phyloP scores from a whole-genome alignment of 2,888 invertebrate species.

The Erebia ligea region DNA sequence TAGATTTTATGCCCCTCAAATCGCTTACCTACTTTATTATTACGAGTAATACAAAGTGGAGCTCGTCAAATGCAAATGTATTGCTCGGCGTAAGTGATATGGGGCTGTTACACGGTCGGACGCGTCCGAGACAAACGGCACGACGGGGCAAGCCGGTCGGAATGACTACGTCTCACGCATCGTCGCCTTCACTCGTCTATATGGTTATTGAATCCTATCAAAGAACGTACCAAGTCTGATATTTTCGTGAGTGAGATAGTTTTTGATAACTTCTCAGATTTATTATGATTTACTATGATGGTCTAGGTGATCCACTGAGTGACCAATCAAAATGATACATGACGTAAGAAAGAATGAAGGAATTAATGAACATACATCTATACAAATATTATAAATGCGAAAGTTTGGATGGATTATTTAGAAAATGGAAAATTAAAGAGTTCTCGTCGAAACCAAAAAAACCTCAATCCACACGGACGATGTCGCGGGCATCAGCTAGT shows the following conservation, averaged over 20 bases:
- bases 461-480: too few species aligned
- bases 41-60: neutral
- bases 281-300: too few species aligned
- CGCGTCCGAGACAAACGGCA: conserved; percentile 35
- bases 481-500: too few species aligned
- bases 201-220: conserved; percentile 17
- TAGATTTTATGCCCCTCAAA: neutral
- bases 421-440: too few species aligned
- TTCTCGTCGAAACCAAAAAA: too few species aligned
- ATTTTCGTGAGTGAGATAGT: neutral
- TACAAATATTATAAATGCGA: neutral
- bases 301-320: neutral
- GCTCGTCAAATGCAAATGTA: conserved; percentile 20
- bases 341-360: too few species aligned
- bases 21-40: neutral
- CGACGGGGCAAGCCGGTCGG: conserved; percentile 33
- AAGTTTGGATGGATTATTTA: too few species aligned
- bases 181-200: conserved; percentile 30
- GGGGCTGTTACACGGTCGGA: conserved; percentile 30
- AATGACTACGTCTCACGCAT: conserved; percentile 38
- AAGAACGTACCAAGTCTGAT: neutral
- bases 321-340: too few species aligned
- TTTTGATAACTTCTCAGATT: too few species aligned
- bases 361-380: too few species aligned
- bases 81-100: conserved; percentile 23